These are phyloP conservation scores for Parnassius mnemosyne DNA, from an alignment of 2,888 invertebrate species.

Conservation along the genomic window DNA sequence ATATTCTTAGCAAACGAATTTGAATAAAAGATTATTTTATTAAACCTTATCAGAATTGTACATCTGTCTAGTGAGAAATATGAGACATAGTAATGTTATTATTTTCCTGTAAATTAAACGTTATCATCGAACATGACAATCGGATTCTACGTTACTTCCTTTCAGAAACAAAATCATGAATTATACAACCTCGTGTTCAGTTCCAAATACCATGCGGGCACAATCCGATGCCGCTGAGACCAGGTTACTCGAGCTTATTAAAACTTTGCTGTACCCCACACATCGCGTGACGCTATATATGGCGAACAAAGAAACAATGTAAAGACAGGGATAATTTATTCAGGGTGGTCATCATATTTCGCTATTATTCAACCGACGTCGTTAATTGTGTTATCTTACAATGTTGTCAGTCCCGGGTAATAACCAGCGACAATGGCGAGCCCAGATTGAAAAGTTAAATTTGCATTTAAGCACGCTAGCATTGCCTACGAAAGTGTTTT, in stretches of 20 bases:
- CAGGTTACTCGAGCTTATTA: constrained; percentile 46
- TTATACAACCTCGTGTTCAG: constrained; percentile 18
- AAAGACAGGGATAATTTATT: constrained; percentile 56
- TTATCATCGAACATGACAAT: too few relatives aligned
- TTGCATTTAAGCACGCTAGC: constrained; percentile 19
- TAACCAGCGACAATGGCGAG: constrained; percentile 17
- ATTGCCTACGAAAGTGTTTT: constrained; percentile 9
- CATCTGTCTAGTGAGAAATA: too few relatives aligned
- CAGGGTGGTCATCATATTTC: constrained; percentile 35
- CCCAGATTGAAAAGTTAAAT: constrained; percentile 31
- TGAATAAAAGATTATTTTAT: too few relatives aligned
- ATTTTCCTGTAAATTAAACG: too few relatives aligned
- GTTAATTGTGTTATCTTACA: constrained; percentile 38
- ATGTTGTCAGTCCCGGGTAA: constrained; percentile 28
- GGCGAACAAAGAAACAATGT: constrained; percentile 50
- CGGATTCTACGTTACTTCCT: too few relatives aligned
- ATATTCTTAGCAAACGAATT: too few relatives aligned
- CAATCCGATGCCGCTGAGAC: constrained; percentile 31
- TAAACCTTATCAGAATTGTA: too few relatives aligned
- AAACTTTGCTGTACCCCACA: constrained; percentile 44
- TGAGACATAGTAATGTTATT: too few relatives aligned
- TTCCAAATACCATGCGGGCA: constrained; percentile 23
- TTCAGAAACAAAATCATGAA: background rate
- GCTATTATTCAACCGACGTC: constrained; percentile 33
- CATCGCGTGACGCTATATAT: constrained; percentile 40